Conservation (phyloP, 2,797 vertebrate species). For the Nothura maculosa region DNA sequence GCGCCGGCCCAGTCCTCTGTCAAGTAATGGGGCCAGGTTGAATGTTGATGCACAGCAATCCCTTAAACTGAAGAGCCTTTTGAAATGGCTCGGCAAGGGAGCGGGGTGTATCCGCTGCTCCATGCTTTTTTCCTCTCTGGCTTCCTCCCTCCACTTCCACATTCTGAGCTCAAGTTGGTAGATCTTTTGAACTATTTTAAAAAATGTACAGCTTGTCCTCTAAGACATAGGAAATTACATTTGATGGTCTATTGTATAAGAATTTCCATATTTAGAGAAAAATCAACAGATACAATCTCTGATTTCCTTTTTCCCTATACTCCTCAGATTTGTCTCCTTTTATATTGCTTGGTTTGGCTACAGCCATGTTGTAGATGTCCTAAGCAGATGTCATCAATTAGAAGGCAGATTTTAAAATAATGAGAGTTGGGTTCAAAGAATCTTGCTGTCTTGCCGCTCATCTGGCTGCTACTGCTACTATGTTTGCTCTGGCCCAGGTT, state of each 20-base stretch:
- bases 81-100: neutral
- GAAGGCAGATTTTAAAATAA: neutral
- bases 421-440: neutral
- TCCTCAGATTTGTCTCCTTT: conserved; percentile 35
- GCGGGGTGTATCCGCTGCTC: conserved; percentile 39
- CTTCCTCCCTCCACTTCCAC: conserved; percentile 61
- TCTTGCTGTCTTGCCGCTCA: neutral
- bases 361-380: neutral
- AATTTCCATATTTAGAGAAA: conserved; percentile 75
- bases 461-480: neutral
- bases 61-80: neutral
- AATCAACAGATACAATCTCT: conserved; percentile 72
- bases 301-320: conserved; percentile 68
- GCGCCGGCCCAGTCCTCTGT: neutral
- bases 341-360: conserved; percentile 5
- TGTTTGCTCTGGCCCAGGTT: neutral
- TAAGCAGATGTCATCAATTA: neutral
- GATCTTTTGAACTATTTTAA: conserved; percentile 74
- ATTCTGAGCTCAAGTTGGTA: conserved; percentile 32
- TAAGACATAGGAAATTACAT: conserved; percentile 70
- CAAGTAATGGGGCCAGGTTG: neutral
- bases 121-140: conserved; percentile 26
- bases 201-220: conserved; percentile 69
- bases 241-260: conserved; percentile 73
- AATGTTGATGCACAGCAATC: neutral